Evolutionary conservation across 2,797 vertebrate species (phyloP).

Genomic region (Syngnathus rostellatus): DNA sequence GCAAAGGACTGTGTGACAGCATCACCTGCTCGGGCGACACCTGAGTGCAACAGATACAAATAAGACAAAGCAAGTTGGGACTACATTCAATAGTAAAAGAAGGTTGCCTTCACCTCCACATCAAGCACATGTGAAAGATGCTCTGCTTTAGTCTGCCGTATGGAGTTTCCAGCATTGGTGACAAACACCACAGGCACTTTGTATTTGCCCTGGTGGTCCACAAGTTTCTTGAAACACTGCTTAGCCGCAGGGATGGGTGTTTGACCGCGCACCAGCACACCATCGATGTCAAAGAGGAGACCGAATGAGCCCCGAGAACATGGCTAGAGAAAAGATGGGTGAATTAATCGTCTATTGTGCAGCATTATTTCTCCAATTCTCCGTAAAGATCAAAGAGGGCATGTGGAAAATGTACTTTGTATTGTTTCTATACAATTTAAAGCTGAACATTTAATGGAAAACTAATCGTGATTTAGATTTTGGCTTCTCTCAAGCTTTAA

Average conservation of each 20-base stretch:
- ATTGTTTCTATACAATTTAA: neutral
- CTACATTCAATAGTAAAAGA: neutral
- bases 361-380: neutral
- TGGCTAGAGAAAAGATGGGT: constrained; percentile 9
- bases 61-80: neutral
- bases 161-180: constrained; percentile 90
- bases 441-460: no score
- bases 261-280: constrained; percentile 85
- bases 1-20: constrained; percentile 89
- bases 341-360: neutral
- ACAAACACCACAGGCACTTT: constrained; percentile 89
- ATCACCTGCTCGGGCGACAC: constrained; percentile 89
- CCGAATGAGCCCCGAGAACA: constrained; percentile 71
- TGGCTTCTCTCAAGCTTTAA: no score
- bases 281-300: constrained; percentile 91
- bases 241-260: constrained; percentile 81
- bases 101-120: constrained; percentile 72
- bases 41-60: constrained; percentile 52
- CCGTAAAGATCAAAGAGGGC: no score
- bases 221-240: constrained; percentile 77
- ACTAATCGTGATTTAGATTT: no score
- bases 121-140: constrained; percentile 80
- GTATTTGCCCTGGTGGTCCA: constrained; percentile 72
- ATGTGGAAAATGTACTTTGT: neutral
- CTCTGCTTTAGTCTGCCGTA: constrained; percentile 77